Evolutionary conservation across 2,113 vertebrate species (phyloP), one percentile per base, ranked within the genome.

Genomic region (Notarius quadriscutis): DNA sequence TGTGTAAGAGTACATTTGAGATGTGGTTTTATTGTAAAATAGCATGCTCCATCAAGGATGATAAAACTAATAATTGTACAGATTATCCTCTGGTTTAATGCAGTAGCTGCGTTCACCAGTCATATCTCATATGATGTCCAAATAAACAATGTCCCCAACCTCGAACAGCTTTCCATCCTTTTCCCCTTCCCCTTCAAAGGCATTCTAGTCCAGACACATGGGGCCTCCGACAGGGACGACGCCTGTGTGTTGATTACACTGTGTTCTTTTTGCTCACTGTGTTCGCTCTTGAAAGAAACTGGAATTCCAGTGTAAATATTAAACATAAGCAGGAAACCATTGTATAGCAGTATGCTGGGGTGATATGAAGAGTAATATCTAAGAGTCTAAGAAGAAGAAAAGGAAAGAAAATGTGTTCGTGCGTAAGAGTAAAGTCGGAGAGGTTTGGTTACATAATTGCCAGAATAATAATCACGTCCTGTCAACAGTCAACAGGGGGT

Each of bases 401-500:
- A 60, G 53, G 15, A 78, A 50, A 51, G n/a, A 50, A 57, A 69
- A n/a, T 14, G 55, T 41, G 53, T 83, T 17, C 18, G 14, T 57
- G 72, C 63, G 41, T 84, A 34, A 55, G 48, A 48, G 67, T 85
- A 50, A 53, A 77, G 14, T 62, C 85, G 83, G 60, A 78, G 30
- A 86, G 62, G 67, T 34, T 62, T 48, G 30, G 63, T 86, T 86
- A 88, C 53, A 57, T 80, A 80, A 79, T 55, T 41, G 22, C 34
- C 62, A 77, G 22, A 81, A 87, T 87, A 86, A 89, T 71, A 79
- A 22, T n/a, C 71, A 55, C 20, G 51, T 65, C 63, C 65, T 22
- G 27, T 53, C 86, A 67, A 55, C 81, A 78, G 27, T 51, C 86
- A 67, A 55, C 81, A 78, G 81, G 67, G 15, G 72, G n/a, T 69